Percentiles rank a stretch among this genome's conserved stretches.
These are phyloP conservation scores for Thryonomys swinderianus DNA, from an alignment of 2,113 vertebrate genomes.

Conservation along the genomic window DNA sequence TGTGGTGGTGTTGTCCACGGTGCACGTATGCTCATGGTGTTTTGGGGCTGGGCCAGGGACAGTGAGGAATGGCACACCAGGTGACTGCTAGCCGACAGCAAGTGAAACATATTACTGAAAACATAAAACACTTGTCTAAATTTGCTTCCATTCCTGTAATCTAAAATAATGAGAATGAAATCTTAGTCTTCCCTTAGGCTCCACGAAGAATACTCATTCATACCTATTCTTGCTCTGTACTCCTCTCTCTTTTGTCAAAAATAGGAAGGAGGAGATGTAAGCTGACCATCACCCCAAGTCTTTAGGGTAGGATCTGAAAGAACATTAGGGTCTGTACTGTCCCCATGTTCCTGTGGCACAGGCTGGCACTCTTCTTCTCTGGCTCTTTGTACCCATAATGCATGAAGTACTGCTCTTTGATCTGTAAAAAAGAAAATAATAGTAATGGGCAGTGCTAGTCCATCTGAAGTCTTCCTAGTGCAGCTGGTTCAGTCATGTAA, in stretches of 20 bases:
- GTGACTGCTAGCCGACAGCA: background rate
- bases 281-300: background rate
- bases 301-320: background rate
- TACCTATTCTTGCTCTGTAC: background rate
- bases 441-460: background rate
- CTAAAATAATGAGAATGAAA: background rate
- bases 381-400: background rate
- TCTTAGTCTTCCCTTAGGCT: background rate
- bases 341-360: background rate
- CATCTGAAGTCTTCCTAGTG: background rate
- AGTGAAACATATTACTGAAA: background rate
- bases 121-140: background rate
- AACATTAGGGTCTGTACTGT: background rate
- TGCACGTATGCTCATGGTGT: background rate
- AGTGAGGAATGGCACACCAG: background rate
- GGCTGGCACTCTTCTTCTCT: background rate
- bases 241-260: background rate
- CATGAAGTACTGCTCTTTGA: background rate
- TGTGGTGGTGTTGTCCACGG: background rate
- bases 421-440: background rate
- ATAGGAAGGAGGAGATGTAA: background rate
- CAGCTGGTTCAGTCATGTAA: background rate
- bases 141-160: conserved; percentile 3
- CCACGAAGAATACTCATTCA: background rate
- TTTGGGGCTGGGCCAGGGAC: background rate